phyloP scores from a whole-genome alignment of 1,140 invertebrate species.

The Drosophila murphyi region DNA sequence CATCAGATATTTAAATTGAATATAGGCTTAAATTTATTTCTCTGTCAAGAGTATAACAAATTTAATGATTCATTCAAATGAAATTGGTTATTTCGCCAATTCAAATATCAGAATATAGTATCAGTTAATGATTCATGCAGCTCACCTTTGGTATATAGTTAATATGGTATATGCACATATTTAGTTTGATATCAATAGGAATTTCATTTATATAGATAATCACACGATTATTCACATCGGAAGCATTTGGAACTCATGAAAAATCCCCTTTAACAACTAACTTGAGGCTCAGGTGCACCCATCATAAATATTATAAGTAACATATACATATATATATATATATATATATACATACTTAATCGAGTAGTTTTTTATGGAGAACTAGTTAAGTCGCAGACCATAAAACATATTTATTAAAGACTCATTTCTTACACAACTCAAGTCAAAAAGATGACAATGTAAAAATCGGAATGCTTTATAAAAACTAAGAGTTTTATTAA shows the following conservation, averaged over 20 bases:
- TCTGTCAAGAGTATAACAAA: no score
- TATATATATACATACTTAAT: constrained; percentile 12
- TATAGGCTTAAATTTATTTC: no score
- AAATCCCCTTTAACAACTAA: not conserved
- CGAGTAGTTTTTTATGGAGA: constrained; percentile 31
- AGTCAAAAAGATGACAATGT: constrained; percentile 31
- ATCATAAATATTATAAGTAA: constrained; percentile 42
- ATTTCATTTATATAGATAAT: not conserved
- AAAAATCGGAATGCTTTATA: constrained; percentile 47
- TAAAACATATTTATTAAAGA: constrained; percentile 65
- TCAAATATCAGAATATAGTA: no score
- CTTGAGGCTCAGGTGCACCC: constrained; percentile 49
- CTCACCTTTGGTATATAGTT: not conserved
- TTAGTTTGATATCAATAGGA: not conserved
- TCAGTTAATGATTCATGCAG: constrained; percentile 2
- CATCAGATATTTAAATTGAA: no score
- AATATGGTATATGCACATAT: not conserved
- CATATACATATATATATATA: not conserved
- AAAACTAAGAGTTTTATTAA: constrained; percentile 37
- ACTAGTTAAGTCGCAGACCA: constrained; percentile 26
- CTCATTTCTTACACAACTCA: constrained; percentile 72
- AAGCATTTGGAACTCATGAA: constrained; percentile 3
- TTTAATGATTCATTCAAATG: no score
- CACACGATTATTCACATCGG: not conserved
- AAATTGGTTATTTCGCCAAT: no score